Base-by-base conservation (phyloP, 1,140 invertebrate species). In the Archivesica marissinica region DNA sequence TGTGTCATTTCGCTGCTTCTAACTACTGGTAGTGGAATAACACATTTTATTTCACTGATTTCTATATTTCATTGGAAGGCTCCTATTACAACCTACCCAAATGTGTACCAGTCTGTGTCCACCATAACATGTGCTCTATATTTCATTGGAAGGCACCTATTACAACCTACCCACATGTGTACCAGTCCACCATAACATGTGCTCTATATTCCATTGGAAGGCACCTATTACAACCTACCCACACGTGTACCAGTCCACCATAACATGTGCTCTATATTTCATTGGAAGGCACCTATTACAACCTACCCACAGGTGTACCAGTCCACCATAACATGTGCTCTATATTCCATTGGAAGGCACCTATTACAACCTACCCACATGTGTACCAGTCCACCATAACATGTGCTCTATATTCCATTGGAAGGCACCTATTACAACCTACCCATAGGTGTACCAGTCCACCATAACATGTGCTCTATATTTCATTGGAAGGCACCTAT, bases 351-450 rank as follows among this genome's bases (percentile, higher is more conserved):
- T 56, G 7, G n/a, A 56, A 17, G 33, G 25, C n/a, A 17, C 2
- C 25, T 3, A 61, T 33, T 35, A 66, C 23, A 38, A 61, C 64
- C 9, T 54, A 81, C 78, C 59, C 47, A 54, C 1, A 81, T 56
- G 39, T 81, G 78, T n/a, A 81, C 64, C 15, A 81, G 33, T n/a
- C 78, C 78, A 25, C 78, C 78, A 81, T 81, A 81, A 41, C 78
- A 52, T 15, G 52, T 50, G n/a, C 64, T 70, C 4, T 28, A n/a
- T n/a, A n/a, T n/a, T n/a, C n/a, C n/a, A n/a, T n/a, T n/a, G n/a
- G n/a, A n/a, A n/a, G n/a, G n/a, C n/a, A n/a, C n/a, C n/a, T n/a
- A n/a, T n/a, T n/a, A n/a, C n/a, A n/a, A n/a, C n/a, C n/a, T n/a
- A n/a, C n/a, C n/a, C n/a, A n/a, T n/a, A n/a, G n/a, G n/a, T n/a